Conservation (phyloP, 2,797 vertebrate genomes). For the Lepus oiostolus region DNA sequence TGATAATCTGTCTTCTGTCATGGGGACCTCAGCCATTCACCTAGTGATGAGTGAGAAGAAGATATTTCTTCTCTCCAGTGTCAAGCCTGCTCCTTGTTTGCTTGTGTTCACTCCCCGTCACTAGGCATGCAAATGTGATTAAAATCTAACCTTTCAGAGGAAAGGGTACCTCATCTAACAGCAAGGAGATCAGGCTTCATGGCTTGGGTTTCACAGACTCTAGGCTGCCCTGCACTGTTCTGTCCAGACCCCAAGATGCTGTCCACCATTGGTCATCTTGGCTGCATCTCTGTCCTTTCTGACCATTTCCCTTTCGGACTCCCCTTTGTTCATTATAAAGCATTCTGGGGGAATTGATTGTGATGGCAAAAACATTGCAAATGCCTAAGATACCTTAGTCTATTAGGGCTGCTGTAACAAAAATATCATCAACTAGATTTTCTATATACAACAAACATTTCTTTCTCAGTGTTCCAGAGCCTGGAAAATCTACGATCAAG, state of each 20-base stretch:
- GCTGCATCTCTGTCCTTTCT: not conserved
- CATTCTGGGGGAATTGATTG: slow-evolving; percentile 9
- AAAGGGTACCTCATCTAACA: not conserved
- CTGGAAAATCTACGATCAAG: not conserved
- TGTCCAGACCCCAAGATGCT: not conserved
- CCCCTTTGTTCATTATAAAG: not conserved
- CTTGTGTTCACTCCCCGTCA: not conserved
- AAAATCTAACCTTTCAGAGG: slow-evolving; percentile 23
- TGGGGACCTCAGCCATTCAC: not conserved
- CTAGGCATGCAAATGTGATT: not conserved
- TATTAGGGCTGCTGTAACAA: not conserved
- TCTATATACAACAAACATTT: not conserved
- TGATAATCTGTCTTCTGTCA: not conserved
- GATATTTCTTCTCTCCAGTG: not conserved
- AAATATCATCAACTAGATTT: not conserved
- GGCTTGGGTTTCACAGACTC: not conserved
- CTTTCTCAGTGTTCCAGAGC: not conserved
- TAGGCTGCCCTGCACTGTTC: not conserved
- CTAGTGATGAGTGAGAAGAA: not conserved
- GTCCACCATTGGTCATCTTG: not conserved
- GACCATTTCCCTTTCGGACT: not conserved
- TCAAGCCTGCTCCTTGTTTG: not conserved
- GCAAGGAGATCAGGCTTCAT: not conserved
- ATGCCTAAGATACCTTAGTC: not conserved
- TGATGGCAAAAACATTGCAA: not conserved